Percentiles rank a stretch among this genome's conserved stretches.
phyloP scores from a whole-genome alignment of 2,797 vertebrate genomes.

The Dromococcyx pavoninus region DNA sequence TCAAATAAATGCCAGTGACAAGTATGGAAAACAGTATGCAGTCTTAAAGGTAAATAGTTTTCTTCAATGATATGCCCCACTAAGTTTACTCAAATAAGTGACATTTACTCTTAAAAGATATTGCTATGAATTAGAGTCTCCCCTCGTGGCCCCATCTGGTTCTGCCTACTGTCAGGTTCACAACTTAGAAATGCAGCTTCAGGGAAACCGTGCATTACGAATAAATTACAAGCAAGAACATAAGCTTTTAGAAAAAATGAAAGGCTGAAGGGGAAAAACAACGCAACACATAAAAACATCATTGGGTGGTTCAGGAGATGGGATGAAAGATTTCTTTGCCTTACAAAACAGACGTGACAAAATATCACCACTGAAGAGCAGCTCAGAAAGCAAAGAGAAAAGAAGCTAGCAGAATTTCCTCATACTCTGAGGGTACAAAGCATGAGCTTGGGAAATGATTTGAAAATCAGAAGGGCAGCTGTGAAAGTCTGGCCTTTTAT shows the following conservation, averaged over 20 bases:
- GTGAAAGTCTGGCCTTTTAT: neutral
- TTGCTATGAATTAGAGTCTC: slow-evolving; percentile 16
- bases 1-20: neutral
- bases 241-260: neutral
- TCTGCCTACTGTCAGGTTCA: neutral
- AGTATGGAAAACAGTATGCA: rapidly evolving
- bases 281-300: rapidly evolving
- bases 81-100: neutral
- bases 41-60: neutral
- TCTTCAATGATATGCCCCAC: neutral
- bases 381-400: neutral
- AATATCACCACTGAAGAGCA: neutral
- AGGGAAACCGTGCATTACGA: neutral
- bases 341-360: neutral
- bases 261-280: neutral
- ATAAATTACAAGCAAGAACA: neutral
- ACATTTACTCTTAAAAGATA: neutral
- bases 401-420: neutral
- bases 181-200: rapidly evolving
- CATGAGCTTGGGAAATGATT: neutral
- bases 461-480: neutral
- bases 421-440: neutral
- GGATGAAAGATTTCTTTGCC: neutral
- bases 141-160: slow-evolving; percentile 58
- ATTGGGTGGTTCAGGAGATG: neutral